These are phyloP conservation scores for Raja brachyura DNA, from an alignment of 2,113 vertebrate genomes.

Conservation along the genomic window DNA sequence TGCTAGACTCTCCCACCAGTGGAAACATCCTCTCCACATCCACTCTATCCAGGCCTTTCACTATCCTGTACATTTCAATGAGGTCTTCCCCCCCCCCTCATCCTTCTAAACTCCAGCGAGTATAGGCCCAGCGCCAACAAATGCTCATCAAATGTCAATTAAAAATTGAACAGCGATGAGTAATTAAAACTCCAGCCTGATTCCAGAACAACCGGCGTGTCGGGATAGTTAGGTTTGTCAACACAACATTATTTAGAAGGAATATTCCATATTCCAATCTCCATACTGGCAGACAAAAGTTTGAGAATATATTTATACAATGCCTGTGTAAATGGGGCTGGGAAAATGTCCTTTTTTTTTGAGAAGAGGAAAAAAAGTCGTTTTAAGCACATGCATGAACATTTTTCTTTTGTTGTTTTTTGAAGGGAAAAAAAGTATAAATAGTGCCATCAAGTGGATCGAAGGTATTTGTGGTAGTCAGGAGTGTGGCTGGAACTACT, in stretches of 20 bases:
- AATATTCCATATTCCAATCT: neutral
- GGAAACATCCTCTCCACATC: too few relatives aligned
- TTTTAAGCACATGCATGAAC: conserved; percentile 30
- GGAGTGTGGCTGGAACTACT: conserved; percentile 22
- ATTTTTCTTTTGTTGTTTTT: neutral
- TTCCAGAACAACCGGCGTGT: neutral
- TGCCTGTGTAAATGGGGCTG: conserved; percentile 38
- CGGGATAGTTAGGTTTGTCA: neutral
- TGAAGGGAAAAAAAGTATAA: neutral
- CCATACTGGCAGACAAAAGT: neutral
- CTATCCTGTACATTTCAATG: too few relatives aligned
- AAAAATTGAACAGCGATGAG: neutral
- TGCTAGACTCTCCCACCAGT: too few relatives aligned
- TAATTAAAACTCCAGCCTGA: neutral
- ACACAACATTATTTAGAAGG: neutral
- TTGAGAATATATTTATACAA: neutral
- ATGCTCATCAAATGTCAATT: too few relatives aligned
- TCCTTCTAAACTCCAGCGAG: too few relatives aligned
- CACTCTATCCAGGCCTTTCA: too few relatives aligned
- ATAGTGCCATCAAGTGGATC: conserved; percentile 19
- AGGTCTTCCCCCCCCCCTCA: too few relatives aligned
- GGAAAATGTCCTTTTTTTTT: neutral
- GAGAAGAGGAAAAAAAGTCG: neutral
- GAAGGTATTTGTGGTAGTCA: conserved; percentile 28
- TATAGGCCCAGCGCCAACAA: too few relatives aligned